phyloP scores from a whole-genome alignment of 2,113 vertebrate species.

The Alces alces region DNA sequence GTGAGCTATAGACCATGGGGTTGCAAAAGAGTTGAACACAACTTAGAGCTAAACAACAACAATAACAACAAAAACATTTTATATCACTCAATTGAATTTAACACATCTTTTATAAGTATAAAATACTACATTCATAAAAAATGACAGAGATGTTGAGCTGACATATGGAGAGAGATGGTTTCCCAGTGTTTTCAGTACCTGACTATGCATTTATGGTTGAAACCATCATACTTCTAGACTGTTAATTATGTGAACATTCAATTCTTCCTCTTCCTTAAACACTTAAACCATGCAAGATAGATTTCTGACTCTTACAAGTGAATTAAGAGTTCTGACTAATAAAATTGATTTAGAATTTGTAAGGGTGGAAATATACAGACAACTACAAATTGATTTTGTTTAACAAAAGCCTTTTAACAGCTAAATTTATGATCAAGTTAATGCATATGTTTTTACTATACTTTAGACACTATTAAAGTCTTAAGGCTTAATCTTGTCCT shows the following conservation, averaged over 20 bases:
- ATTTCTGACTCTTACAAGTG: not conserved
- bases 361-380: not conserved
- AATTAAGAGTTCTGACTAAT: not conserved
- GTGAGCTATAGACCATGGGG: not conserved
- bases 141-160: not conserved
- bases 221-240: not conserved
- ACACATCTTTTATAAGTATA: not conserved
- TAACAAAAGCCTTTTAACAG: conserved; percentile 25
- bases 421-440: conserved; percentile 20
- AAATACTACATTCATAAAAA: not conserved
- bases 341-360: conserved; percentile 47
- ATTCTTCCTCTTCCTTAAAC: not conserved
- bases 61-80: not conserved
- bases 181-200: not conserved
- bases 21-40: not conserved
- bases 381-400: conserved; percentile 24
- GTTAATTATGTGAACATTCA: not conserved
- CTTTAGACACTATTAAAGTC: not conserved
- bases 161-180: not conserved
- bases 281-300: not conserved
- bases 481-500: not conserved
- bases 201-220: not conserved
- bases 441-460: not conserved
- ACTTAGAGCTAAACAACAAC: not conserved
- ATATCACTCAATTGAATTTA: not conserved